Conservation (phyloP, 2,113 vertebrate genomes). For the Pollimyrus isidori region DNA sequence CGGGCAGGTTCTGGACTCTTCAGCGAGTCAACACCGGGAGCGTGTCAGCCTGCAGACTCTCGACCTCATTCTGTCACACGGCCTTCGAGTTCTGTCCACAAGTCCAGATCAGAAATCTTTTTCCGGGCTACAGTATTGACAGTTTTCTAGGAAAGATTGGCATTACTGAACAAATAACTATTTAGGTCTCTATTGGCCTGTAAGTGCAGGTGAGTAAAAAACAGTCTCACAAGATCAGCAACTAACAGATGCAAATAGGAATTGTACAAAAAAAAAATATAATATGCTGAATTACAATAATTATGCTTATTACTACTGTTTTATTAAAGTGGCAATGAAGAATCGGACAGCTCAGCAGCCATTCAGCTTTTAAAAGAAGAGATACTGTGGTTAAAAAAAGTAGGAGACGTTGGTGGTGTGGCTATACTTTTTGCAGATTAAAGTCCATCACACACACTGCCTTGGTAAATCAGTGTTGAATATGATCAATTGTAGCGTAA, state of each 20-base stretch:
- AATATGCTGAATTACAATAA: not conserved
- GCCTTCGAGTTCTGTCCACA: slow-evolving; percentile 45
- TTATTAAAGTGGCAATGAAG: too few relatives aligned
- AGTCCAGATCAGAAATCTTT: slow-evolving; percentile 26
- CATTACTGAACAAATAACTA: not conserved
- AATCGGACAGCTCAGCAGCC: too few relatives aligned
- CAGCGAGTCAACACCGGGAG: slow-evolving; percentile 38
- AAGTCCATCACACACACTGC: too few relatives aligned
- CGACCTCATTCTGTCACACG: slow-evolving; percentile 66
- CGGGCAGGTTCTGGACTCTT: not conserved
- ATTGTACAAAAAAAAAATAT: not conserved
- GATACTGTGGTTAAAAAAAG: too few relatives aligned
- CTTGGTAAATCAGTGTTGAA: too few relatives aligned
- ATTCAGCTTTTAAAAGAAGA: too few relatives aligned
- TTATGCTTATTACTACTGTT: not conserved
- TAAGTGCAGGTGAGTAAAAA: not conserved
- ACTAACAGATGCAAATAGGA: not conserved
- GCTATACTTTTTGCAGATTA: too few relatives aligned
- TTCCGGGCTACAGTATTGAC: not conserved
- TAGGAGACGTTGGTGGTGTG: too few relatives aligned
- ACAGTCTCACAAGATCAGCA: not conserved
- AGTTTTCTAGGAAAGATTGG: not conserved
- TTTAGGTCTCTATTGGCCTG: not conserved
- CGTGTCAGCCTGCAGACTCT: slow-evolving; percentile 43
- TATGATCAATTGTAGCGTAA: too few relatives aligned